Percentiles rank a stretch among this genome's conserved stretches.
phyloP scores from a whole-genome alignment of 1,140 invertebrate species.

The Phthorimaea operculella region DNA sequence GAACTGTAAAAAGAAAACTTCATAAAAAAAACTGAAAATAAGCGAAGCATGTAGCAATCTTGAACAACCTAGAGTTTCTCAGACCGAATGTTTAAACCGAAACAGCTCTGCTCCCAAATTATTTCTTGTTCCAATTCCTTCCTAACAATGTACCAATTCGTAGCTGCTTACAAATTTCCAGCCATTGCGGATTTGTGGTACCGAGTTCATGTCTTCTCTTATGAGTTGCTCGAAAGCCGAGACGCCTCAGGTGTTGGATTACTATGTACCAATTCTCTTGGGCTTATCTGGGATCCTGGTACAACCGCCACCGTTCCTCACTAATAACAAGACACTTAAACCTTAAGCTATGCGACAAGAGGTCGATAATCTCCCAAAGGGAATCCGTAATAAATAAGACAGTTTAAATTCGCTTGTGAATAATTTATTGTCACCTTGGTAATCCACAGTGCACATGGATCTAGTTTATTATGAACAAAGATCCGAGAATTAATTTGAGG shows the following conservation, averaged over 20 bases:
- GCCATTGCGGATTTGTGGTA: not conserved
- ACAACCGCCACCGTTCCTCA: not conserved
- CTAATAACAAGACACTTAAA: not conserved
- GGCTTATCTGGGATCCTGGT: not conserved
- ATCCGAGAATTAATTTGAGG: not conserved
- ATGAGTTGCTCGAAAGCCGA: not conserved
- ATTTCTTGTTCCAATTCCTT: too few species aligned
- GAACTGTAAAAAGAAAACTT: too few species aligned
- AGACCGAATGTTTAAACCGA: too few species aligned
- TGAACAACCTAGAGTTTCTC: too few species aligned
- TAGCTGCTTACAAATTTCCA: too few species aligned
- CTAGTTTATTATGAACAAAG: not conserved
- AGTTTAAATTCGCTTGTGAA: slow-evolving; percentile 1
- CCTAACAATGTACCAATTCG: too few species aligned
- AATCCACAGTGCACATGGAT: not conserved
- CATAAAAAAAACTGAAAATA: too few species aligned
- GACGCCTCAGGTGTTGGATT: not conserved
- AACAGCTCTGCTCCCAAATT: too few species aligned
- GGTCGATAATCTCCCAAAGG: not conserved
- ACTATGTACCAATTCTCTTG: not conserved
- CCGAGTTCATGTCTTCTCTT: not conserved
- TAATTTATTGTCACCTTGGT: slow-evolving; percentile 1
- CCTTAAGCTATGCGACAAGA: not conserved
- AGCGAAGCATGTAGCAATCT: too few species aligned
- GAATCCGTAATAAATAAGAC: not conserved